Conservation (phyloP, 1,140 invertebrate genomes). For the Drosophila mayri region DNA sequence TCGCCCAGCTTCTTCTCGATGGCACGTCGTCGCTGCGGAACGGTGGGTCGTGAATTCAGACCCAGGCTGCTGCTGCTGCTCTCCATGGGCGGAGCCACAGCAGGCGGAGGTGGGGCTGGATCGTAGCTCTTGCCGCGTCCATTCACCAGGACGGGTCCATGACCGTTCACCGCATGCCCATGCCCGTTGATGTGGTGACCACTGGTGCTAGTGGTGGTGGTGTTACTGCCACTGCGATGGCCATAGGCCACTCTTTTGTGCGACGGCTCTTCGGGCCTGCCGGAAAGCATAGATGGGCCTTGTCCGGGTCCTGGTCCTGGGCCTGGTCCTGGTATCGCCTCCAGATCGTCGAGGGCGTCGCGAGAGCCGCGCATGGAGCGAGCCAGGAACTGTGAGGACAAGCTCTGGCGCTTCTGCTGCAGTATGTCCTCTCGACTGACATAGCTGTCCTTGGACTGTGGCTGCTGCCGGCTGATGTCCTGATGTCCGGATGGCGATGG, state of each 20-base stretch:
- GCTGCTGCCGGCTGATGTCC: neutral
- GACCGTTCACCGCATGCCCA: slow-evolving; percentile 12
- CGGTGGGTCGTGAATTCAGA: slow-evolving; percentile 84
- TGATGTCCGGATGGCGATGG: neutral
- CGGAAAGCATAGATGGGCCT: neutral
- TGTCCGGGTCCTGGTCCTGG: slow-evolving; percentile 29
- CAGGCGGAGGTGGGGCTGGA: neutral
- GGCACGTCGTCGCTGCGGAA: slow-evolving; percentile 87
- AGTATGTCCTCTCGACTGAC: slow-evolving; percentile 81
- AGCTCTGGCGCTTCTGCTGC: slow-evolving; percentile 79
- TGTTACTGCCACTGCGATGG: slow-evolving; percentile 14
- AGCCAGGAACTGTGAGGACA: slow-evolving; percentile 78
- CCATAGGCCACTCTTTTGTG: slow-evolving; percentile 62
- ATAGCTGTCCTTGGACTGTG: slow-evolving; percentile 62
- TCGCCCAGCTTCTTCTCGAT: slow-evolving; percentile 80
- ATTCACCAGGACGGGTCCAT: slow-evolving; percentile 10
- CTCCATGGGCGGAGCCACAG: slow-evolving; percentile 24
- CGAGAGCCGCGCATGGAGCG: slow-evolving; percentile 70
- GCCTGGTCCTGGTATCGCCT: slow-evolving; percentile 58
- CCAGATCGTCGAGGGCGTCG: slow-evolving; percentile 69
- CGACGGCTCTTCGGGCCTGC: slow-evolving; percentile 47
- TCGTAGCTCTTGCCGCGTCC: slow-evolving; percentile 65
- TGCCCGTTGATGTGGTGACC: slow-evolving; percentile 14
- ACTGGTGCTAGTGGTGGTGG: slow-evolving; percentile 23
- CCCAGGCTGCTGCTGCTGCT: slow-evolving; percentile 31